These are phyloP conservation scores for Protonibea diacanthus DNA, from an alignment of 2,797 vertebrate genomes.

Conservation along the genomic window DNA sequence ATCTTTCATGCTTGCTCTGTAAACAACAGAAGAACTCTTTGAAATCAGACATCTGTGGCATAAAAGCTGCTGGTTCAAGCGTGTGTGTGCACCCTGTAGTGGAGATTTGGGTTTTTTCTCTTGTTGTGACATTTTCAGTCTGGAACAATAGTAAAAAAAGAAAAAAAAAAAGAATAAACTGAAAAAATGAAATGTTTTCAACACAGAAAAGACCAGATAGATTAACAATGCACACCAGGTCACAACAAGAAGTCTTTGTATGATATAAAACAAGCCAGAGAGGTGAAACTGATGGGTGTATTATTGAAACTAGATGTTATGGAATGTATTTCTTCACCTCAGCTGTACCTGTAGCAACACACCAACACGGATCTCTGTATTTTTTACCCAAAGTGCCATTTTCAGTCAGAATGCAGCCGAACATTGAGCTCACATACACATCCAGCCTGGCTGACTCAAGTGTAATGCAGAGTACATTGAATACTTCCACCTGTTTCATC, in stretches of 20 bases:
- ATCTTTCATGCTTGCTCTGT: conserved; percentile 14
- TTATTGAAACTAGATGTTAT: neutral
- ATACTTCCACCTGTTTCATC: conserved; percentile 52
- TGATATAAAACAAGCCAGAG: neutral
- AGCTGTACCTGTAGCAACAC: neutral
- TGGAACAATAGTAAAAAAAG: neutral
- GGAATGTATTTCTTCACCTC: neutral
- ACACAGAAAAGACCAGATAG: neutral
- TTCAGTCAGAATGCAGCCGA: neutral
- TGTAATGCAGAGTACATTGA: conserved; percentile 2
- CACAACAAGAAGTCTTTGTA: neutral
- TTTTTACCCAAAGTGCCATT: accelerated
- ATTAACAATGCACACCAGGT: neutral
- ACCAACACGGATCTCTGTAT: neutral
- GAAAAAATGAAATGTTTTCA: neutral
- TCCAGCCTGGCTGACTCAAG: conserved; percentile 15
- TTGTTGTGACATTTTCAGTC: neutral
- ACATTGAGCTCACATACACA: neutral
- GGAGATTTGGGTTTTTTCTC: neutral
- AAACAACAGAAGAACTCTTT: conserved; percentile 28
- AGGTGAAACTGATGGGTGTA: neutral
- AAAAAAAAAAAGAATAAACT: too few relatives aligned
- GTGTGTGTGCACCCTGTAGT: neutral
- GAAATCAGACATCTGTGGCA: conserved; percentile 19
- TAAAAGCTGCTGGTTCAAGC: conserved; percentile 20